A percentile compares a stretch with the other conserved stretches of the same genome.
Conservation (phyloP, 2,888 invertebrate species). For the Cynaeus angustus region DNA sequence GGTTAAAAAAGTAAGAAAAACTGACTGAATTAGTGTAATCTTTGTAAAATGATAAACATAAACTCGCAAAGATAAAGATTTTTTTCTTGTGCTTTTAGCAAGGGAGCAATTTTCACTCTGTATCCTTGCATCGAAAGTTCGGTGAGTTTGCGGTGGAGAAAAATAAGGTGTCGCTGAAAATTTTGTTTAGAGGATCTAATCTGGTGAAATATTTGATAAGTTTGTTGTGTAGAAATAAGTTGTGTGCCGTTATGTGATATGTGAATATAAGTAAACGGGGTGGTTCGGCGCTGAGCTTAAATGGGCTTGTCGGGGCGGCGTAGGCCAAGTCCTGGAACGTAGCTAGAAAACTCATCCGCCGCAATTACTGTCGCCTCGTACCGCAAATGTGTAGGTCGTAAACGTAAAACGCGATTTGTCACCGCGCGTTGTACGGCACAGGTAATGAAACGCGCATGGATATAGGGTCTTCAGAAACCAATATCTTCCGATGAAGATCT, state of each 20-base stretch:
- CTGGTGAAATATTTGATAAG: slow-evolving; percentile 31
- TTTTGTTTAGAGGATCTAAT: slow-evolving; percentile 25
- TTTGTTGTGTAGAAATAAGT: slow-evolving; percentile 27
- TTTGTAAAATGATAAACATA: background rate
- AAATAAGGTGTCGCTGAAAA: slow-evolving; percentile 22
- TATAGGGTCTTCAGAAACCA: slow-evolving; percentile 55
- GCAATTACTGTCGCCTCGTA: slow-evolving; percentile 55
- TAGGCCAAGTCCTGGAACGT: slow-evolving; percentile 31
- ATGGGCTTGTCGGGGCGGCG: slow-evolving; percentile 24
- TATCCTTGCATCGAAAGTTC: slow-evolving; percentile 13
- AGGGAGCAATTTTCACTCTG: slow-evolving; percentile 1
- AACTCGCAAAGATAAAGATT: background rate
- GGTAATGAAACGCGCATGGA: slow-evolving; percentile 54
- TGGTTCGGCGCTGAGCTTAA: slow-evolving; percentile 21
- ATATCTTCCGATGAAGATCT: slow-evolving; percentile 65
- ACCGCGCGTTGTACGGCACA: slow-evolving; percentile 51
- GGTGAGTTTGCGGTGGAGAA: slow-evolving; percentile 11
- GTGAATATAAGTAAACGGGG: slow-evolving; percentile 34
- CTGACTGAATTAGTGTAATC: background rate
- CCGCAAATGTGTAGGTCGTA: slow-evolving; percentile 58
- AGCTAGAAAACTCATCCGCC: slow-evolving; percentile 51
- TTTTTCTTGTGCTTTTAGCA: background rate
- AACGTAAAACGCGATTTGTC: slow-evolving; percentile 62
- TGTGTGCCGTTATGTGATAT: slow-evolving; percentile 37
- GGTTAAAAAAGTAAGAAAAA: no score